Base-by-base conservation (phyloP, 2,113 vertebrate species). In the Crotalus helleri region DNA sequence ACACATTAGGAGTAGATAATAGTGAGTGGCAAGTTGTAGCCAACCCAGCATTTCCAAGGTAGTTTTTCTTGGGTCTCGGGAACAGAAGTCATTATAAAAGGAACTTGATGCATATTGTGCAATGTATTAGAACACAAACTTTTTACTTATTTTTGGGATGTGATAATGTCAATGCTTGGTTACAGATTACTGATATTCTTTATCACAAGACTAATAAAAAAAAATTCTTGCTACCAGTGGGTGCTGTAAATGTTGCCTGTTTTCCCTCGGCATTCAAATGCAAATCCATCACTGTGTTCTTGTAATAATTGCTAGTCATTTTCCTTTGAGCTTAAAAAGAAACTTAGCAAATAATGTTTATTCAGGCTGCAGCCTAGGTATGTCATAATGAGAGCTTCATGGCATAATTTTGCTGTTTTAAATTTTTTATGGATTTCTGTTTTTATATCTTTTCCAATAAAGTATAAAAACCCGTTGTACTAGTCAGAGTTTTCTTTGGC, bases 141-240 rank as follows among this genome's bases (percentile, higher is more conserved):
- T 44, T 54, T 94, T 17, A 4, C 46, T 95, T 21, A 92, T 85
- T 88, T 95, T 94, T 26, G 61, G 15, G 44, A 85, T 93, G 53
- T 4, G 74, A 96, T 90, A 92, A 93, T 91, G 94, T 87, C 55
- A 95, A 94, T 93, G 94, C 94, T 95, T 95, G 95, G 51, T 95
- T 96, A 94, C 96, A 88, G 94, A 93, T 95, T 94, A 95, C 97
- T 96, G 91, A 95, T 97, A 94, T 95, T 94, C 95, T 94, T 94
- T 96, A 95, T 96, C 95, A 93, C 94, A 88, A 96, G 95, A 95
- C 96, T 96, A 97, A 81, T 96, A 98, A 97, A 97, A 97, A 97
- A 81, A 97, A 95, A 96, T 94, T 97, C 97, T 97, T 97, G 95
- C 33, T 96, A 95, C 94, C 96, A 95, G 95, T 96, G 95, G 93